phyloP scores from a whole-genome alignment of 2,888 invertebrate species.

The Cheilosia soror region DNA sequence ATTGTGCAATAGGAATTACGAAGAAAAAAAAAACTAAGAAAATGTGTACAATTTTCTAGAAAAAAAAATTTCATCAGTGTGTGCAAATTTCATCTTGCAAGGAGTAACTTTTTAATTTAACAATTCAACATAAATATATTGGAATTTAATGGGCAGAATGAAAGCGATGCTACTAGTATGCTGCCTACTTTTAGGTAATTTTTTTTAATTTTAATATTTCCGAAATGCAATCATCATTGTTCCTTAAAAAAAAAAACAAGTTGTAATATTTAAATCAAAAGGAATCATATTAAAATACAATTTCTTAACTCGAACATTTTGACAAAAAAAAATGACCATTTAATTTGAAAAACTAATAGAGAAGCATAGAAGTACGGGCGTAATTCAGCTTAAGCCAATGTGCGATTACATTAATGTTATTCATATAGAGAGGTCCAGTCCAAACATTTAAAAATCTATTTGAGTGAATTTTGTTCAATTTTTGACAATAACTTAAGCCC shows the following conservation, averaged over 20 bases:
- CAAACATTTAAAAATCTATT: no score
- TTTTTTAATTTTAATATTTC: not conserved
- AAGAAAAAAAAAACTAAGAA: slow-evolving; percentile 15
- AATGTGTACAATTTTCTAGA: slow-evolving; percentile 36
- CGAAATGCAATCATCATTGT: not conserved
- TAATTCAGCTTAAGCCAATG: no score
- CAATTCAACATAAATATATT: slow-evolving; percentile 6
- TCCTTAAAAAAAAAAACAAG: not conserved
- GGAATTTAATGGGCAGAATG: slow-evolving; percentile 29
- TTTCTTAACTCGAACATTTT: no score
- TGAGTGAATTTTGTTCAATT: no score
- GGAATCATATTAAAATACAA: no score
- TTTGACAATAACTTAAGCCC: no score
- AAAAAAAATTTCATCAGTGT: slow-evolving; percentile 1
- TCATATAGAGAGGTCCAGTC: no score
- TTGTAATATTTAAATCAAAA: no score
- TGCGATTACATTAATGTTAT: no score
- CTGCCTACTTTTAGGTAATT: slow-evolving; percentile 58
- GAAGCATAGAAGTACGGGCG: no score
- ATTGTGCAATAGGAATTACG: slow-evolving; percentile 21
- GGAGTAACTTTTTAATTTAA: not conserved
- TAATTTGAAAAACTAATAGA: not conserved
- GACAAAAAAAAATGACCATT: no score
- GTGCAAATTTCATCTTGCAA: not conserved
- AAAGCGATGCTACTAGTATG: slow-evolving; percentile 31